phyloP scores from a whole-genome alignment of 2,888 invertebrate species.

The Phaonia tiefii region DNA sequence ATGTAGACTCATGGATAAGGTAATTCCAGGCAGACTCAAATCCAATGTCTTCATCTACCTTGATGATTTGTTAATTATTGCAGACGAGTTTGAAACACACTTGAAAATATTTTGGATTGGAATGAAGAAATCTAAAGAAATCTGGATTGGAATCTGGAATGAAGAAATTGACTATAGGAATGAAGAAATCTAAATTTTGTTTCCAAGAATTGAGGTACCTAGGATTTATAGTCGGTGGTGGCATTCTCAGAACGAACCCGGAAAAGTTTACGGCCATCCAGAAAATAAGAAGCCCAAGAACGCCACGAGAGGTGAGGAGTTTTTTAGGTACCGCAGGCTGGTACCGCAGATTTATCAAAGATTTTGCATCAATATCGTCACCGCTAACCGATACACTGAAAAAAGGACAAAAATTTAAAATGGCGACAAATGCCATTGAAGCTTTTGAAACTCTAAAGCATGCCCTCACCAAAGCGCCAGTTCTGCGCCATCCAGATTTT shows the following conservation, averaged over 20 bases:
- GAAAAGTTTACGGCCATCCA: too few species aligned
- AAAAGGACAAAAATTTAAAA: slow-evolving; percentile 13
- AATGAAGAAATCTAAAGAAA: too few species aligned
- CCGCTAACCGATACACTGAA: too few species aligned
- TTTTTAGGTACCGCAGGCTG: too few species aligned
- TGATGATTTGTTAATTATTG: background rate
- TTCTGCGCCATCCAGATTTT: background rate
- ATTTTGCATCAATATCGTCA: too few species aligned
- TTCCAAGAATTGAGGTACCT: background rate
- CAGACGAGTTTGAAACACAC: background rate
- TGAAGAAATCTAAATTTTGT: background rate
- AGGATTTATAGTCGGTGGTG: background rate
- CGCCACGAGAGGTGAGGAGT: too few species aligned
- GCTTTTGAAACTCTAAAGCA: too few species aligned
- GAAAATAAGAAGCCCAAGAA: too few species aligned
- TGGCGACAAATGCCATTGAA: too few species aligned
- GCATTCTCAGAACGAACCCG: too few species aligned
- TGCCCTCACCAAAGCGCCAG: background rate
- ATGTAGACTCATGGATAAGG: slow-evolving; percentile 2
- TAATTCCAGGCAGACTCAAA: background rate
- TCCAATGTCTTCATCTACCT: background rate
- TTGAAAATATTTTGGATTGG: background rate
- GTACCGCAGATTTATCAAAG: too few species aligned
- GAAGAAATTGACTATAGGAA: background rate
- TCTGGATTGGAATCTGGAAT: background rate